phyloP scores from a whole-genome alignment of 2,797 vertebrate genomes.

The Rhinichthys osculus region DNA sequence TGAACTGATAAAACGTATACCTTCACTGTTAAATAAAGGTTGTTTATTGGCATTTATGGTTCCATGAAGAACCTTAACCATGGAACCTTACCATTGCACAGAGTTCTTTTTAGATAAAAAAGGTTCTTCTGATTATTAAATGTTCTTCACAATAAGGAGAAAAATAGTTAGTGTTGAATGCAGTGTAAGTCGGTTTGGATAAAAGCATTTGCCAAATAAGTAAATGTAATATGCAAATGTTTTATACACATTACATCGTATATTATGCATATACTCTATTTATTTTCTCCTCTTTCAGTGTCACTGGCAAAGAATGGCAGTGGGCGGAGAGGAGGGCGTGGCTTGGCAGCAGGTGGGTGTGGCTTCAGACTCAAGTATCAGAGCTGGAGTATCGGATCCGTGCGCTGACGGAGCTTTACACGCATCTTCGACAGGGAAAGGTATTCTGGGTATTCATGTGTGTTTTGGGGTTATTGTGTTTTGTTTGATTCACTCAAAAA shows the following conservation, averaged over 20 bases:
- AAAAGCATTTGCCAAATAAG: background rate
- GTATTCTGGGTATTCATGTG: conserved; percentile 53
- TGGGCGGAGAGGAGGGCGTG: conserved; percentile 70
- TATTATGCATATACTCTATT: conserved; percentile 10
- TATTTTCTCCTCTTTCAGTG: conserved; percentile 30
- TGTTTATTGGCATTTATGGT: conserved; percentile 12
- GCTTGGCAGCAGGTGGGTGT: conserved; percentile 74
- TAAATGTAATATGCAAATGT: background rate
- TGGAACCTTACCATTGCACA: background rate
- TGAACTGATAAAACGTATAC: background rate
- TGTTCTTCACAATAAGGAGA: background rate
- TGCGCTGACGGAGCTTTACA: conserved; percentile 73
- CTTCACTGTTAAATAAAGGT: background rate
- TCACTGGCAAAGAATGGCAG: conserved; percentile 60
- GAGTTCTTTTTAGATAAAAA: background rate
- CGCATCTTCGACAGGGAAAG: conserved; percentile 71
- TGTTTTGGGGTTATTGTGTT: background rate
- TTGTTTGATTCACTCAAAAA: background rate
- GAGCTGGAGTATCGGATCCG: conserved; percentile 74
- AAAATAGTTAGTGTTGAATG: background rate
- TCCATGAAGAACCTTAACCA: background rate
- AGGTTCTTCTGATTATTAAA: background rate
- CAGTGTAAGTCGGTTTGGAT: background rate
- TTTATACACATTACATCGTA: background rate
- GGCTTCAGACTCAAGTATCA: conserved; percentile 74